Percentiles rank a stretch among this genome's conserved stretches.
Evolutionary conservation across 1,140 invertebrate genomes (phyloP).

Genomic region (Listronotus bonariensis): DNA sequence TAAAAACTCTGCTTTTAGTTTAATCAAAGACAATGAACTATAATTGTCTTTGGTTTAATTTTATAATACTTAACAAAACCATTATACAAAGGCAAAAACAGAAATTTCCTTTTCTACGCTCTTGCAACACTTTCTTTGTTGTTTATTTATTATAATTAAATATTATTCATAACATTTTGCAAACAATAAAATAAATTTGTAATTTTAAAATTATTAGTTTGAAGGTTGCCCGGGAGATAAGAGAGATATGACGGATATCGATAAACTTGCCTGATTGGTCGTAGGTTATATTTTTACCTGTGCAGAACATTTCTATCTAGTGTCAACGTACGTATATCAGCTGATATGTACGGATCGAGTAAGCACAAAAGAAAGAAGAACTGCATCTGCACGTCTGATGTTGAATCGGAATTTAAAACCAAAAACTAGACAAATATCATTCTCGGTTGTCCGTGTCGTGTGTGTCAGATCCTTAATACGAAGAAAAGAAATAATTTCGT

Average conservation of each 20-base stretch:
- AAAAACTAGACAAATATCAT: conserved; percentile 42
- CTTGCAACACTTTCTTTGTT: background rate
- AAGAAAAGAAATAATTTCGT: conserved; percentile 40
- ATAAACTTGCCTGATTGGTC: conserved; percentile 16
- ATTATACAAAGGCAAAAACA: no score
- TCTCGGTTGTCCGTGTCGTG: conserved; percentile 43
- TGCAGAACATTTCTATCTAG: background rate
- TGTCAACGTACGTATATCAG: conserved; percentile 12
- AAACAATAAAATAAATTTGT: conserved; percentile 3
- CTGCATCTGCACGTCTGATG: background rate
- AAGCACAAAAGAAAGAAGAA: background rate
- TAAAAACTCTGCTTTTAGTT: no score
- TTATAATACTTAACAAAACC: no score
- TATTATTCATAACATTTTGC: background rate
- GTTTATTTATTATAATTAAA: background rate
- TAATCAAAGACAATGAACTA: no score
- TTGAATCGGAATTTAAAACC: conserved; percentile 3
- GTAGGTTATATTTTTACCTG: conserved; percentile 16
- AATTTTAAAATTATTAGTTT: conserved; percentile 4
- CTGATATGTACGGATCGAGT: background rate
- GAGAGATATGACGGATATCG: conserved; percentile 14
- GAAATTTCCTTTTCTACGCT: no score
- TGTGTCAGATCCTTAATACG: conserved; percentile 39
- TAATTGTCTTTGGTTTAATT: no score
- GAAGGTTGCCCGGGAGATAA: conserved; percentile 10